Evolutionary conservation across 2,888 invertebrate genomes (phyloP).

Genomic region (Muscina levida): DNA sequence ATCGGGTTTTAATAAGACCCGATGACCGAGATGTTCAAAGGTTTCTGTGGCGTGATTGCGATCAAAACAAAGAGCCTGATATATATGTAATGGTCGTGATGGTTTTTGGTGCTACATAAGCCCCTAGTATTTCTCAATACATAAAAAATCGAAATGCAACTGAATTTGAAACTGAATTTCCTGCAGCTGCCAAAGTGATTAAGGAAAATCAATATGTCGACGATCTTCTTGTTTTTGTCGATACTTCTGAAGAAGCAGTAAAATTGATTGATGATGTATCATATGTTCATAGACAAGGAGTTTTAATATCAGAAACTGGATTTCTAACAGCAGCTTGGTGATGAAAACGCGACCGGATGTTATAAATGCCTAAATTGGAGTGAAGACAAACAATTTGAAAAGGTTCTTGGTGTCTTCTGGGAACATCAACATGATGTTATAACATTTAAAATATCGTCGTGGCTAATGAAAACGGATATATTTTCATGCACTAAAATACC

Average conservation of each 20-base stretch:
- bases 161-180: no score
- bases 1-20: no score
- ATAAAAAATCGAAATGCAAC: no score
- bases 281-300: slow-evolving; percentile 42
- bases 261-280: no score
- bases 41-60: no score
- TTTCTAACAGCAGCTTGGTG: not conserved
- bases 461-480: no score
- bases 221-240: slow-evolving; percentile 43
- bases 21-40: no score
- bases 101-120: slow-evolving; percentile 49
- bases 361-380: slow-evolving; percentile 30
- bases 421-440: no score
- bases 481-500: not conserved
- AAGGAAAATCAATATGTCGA: no score
- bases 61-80: slow-evolving; percentile 11
- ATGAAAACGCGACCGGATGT: not conserved
- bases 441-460: no score
- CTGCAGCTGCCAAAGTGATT: no score
- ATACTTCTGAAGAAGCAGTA: slow-evolving; percentile 34
- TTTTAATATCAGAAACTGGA: not conserved
- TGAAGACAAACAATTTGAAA: slow-evolving; percentile 36
- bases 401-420: slow-evolving; percentile 53
- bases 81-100: slow-evolving; percentile 45
- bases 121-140: slow-evolving; percentile 22